Evolutionary conservation across 2,113 vertebrate species (phyloP), one percentile per base, ranked within the genome.

Genomic region (Silurus meridionalis): DNA sequence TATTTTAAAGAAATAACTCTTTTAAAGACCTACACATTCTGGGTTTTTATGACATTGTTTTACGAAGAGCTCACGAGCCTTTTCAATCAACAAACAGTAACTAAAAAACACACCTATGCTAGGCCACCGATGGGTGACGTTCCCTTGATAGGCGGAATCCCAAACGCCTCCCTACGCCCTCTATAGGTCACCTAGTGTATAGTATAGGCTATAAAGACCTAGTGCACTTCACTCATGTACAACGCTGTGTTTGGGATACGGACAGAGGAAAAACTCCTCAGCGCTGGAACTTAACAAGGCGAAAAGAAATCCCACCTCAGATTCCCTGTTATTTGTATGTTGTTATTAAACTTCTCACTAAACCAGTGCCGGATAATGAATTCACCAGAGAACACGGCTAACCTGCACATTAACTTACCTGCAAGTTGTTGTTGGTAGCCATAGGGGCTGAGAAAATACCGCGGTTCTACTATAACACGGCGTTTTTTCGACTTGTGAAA

Each of bases 381-480:
- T 25, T 25, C 11, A 14, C 46, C 25, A 53, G 21, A 10, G 5
- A n/a, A 64, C 23, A 25, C 75, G 52, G 57, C 55, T 74, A 74
- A 4, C 8, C 1, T 5, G 80, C 80, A 55, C 4, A 2, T 57
- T 6, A 58, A 74, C 94, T 94, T 94, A 95, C 95, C 95, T 95
- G 95, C 87, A 96, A 94, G 92, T 95, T 95, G 85, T 93, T 95
- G 93, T 93, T 95, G 92, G 94, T 90, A 93, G 94, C 94, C 95
- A 95, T 96, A 91, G 89, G 72, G 92, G 91, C 93, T 85, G 91
- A 84, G 90, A 85, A 80, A 83, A 85, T 48, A 79, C 82, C 84
- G 88, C 28, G 7, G 50, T 86, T 63, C 85, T 46, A 64, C 87
- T 85, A 83, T 57, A 87, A 63, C 4, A 79, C 85, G 81, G 80